Evolutionary conservation across 2,113 vertebrate genomes (phyloP).

Genomic region (Mesitornis unicolor): DNA sequence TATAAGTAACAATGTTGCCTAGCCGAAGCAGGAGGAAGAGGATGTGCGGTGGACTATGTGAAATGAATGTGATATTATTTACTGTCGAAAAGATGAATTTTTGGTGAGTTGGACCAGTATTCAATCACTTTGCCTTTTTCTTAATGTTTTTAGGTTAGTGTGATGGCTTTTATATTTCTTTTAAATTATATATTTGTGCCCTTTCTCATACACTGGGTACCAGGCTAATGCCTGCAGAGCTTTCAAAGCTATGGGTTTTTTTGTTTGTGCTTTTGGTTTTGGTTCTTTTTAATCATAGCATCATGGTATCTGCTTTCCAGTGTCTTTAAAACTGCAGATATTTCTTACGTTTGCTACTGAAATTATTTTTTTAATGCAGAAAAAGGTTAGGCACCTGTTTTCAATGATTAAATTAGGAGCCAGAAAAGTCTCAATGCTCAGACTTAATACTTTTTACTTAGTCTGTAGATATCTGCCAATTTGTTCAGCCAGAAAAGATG

Average conservation of each 20-base stretch:
- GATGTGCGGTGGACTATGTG: not conserved
- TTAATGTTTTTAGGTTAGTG: not conserved
- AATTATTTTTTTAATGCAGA: not conserved
- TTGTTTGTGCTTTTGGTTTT: not conserved
- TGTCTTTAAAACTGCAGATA: not conserved
- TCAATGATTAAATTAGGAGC: not conserved
- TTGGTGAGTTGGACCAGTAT: not conserved
- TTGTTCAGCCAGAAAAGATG: not conserved
- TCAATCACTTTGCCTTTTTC: not conserved
- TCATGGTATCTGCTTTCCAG: not conserved
- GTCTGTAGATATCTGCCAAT: not conserved
- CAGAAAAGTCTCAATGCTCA: not conserved
- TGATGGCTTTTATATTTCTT: not conserved
- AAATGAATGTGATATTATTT: not conserved
- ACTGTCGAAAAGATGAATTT: not conserved
- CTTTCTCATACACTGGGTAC: not conserved
- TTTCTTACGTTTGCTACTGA: not conserved
- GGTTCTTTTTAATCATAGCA: not conserved
- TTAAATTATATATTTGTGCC: not conserved
- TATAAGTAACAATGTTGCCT: not conserved
- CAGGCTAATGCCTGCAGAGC: not conserved
- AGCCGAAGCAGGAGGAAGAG: not conserved
- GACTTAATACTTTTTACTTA: not conserved
- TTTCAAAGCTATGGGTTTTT: fast-evolving
- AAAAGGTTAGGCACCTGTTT: not conserved